phyloP scores from a whole-genome alignment of 2,888 invertebrate species.

The Petrolisthes cinctipes region DNA sequence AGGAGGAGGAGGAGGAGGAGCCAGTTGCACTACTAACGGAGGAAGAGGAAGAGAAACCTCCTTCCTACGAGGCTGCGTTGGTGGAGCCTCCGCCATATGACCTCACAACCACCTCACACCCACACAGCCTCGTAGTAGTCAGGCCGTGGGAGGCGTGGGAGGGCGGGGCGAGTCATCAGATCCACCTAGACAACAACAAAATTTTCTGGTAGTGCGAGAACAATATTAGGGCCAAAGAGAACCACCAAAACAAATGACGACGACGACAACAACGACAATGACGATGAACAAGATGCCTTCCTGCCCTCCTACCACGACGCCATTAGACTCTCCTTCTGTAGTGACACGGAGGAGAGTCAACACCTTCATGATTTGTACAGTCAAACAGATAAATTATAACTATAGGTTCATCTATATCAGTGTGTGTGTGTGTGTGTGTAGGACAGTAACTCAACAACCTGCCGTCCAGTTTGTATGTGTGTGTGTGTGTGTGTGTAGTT shows the following conservation, averaged over 20 bases:
- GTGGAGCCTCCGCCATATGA: constrained; percentile 53
- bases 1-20: not conserved
- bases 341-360: not conserved
- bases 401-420: too few relatives aligned
- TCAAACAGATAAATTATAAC: too few relatives aligned
- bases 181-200: not conserved
- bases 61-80: constrained; percentile 47
- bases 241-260: not conserved
- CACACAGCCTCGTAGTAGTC: constrained; percentile 19
- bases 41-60: constrained; percentile 30
- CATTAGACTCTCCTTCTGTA: constrained; percentile 35
- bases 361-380: not conserved
- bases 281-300: constrained; percentile 37
- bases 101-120: constrained; percentile 49
- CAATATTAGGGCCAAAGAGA: not conserved
- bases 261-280: not conserved
- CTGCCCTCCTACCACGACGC: constrained; percentile 52
- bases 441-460: not conserved
- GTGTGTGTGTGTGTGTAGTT: too few relatives aligned
- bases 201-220: not conserved
- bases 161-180: not conserved
- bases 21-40: not conserved
- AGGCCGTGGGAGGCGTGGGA: not conserved
- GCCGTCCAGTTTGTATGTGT: too few relatives aligned
- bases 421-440: not conserved